phyloP scores from a whole-genome alignment of 2,888 invertebrate species.

The Isotomurus palustris region DNA sequence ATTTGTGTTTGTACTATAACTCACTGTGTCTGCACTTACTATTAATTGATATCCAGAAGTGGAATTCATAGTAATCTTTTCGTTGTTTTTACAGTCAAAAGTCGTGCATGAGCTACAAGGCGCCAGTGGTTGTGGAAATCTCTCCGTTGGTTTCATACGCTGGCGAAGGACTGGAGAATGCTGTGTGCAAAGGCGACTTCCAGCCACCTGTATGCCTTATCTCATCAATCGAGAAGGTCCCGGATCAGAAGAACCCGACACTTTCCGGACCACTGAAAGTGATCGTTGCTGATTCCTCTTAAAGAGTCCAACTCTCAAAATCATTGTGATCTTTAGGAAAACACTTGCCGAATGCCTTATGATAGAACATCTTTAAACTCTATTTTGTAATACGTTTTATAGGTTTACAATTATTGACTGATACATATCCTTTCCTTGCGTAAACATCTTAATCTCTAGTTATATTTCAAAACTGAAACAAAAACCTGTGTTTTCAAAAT shows the following conservation, averaged over 20 bases:
- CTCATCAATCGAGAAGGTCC: conserved; percentile 30
- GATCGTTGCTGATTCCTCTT: conserved; percentile 26
- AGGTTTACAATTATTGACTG: too few relatives aligned
- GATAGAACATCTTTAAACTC: too few relatives aligned
- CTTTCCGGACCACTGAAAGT: conserved; percentile 38
- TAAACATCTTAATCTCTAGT: too few relatives aligned
- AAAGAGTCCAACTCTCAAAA: not conserved
- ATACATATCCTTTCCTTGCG: too few relatives aligned
- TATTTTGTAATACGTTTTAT: too few relatives aligned
- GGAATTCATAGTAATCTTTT: conserved; percentile 9
- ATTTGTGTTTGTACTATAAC: not conserved
- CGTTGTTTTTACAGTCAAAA: conserved; percentile 49
- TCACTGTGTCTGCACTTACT: conserved; percentile 6
- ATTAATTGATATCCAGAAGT: conserved; percentile 1
- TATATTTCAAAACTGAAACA: too few relatives aligned
- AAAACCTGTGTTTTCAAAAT: too few relatives aligned
- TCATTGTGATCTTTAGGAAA: too few relatives aligned
- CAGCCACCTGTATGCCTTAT: conserved; percentile 57
- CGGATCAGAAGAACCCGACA: conserved; percentile 25
- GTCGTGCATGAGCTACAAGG: conserved; percentile 50
- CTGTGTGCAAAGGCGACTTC: conserved; percentile 65
- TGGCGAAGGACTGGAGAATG: conserved; percentile 73
- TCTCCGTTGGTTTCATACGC: conserved; percentile 85
- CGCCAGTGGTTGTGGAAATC: conserved; percentile 68
- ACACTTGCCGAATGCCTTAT: too few relatives aligned